Conservation (phyloP, 2,113 vertebrate genomes). For the Chaetura pelagica region DNA sequence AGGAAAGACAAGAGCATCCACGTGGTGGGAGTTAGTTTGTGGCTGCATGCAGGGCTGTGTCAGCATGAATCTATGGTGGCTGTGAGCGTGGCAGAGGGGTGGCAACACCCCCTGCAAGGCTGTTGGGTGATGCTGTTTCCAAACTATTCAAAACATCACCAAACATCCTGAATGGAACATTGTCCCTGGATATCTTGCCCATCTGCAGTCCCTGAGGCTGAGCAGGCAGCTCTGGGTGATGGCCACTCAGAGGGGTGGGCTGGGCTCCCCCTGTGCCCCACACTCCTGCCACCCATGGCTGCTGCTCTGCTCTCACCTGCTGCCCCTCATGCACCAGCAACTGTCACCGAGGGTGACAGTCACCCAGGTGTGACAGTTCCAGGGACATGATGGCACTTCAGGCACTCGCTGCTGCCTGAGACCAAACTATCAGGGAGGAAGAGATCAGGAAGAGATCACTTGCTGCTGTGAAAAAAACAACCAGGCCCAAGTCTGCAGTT, state of each 20-base stretch:
- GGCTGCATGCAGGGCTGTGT: rapidly evolving
- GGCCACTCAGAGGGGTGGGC: neutral
- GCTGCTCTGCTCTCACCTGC: no score
- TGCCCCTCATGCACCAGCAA: no score
- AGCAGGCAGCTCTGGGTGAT: neutral
- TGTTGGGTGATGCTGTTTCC: neutral
- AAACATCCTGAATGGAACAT: neutral
- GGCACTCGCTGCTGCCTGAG: neutral
- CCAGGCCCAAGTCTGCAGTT: rapidly evolving
- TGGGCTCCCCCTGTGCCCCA: neutral
- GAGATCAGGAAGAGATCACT: no score
- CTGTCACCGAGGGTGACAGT: no score
- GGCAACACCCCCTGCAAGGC: neutral
- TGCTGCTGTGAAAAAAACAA: neutral
- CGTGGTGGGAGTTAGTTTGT: neutral
- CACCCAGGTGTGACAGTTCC: no score
- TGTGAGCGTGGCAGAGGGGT: neutral
- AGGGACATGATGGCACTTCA: neutral
- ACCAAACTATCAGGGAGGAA: neutral
- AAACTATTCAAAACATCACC: neutral
- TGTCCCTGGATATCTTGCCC: neutral
- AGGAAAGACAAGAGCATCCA: neutral
- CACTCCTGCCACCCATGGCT: no score
- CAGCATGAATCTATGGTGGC: neutral
- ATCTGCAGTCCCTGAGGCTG: rapidly evolving